These are phyloP conservation scores for Lepidotrigona ventralis DNA, from an alignment of 1,140 invertebrate species.

Conservation along the genomic window DNA sequence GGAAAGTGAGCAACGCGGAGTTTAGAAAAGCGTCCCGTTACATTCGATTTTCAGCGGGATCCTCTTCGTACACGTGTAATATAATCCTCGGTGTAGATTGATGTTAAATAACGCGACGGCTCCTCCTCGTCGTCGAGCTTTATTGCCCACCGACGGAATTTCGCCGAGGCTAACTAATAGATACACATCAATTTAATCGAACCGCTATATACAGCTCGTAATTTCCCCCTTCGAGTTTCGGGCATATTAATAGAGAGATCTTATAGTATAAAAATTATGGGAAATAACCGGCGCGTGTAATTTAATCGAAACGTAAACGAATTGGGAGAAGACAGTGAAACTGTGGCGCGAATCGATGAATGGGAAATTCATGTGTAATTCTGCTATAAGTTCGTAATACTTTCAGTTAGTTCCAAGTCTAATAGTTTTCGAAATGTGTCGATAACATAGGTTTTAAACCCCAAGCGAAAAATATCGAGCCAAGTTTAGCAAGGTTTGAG, in stretches of 20 bases:
- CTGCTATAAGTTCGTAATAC: too few relatives aligned
- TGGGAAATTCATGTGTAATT: neutral
- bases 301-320: neutral
- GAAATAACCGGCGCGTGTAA: neutral
- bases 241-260: neutral
- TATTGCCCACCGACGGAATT: neutral
- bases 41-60: neutral
- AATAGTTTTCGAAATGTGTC: too few relatives aligned
- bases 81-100: neutral
- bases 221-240: neutral
- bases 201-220: neutral
- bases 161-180: neutral
- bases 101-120: neutral
- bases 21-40: neutral
- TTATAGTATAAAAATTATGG: neutral
- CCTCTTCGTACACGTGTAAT: neutral
- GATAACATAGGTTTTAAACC: too few relatives aligned
- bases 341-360: too few relatives aligned
- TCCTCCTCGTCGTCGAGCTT: neutral
- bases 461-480: too few relatives aligned
- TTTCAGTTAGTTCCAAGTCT: too few relatives aligned
- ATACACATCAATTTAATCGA: constrained; percentile 2
- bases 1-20: neutral
- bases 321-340: neutral
- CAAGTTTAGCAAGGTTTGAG: too few relatives aligned